Conservation (phyloP, 2,797 vertebrate species). For the Clarias pachynema region DNA sequence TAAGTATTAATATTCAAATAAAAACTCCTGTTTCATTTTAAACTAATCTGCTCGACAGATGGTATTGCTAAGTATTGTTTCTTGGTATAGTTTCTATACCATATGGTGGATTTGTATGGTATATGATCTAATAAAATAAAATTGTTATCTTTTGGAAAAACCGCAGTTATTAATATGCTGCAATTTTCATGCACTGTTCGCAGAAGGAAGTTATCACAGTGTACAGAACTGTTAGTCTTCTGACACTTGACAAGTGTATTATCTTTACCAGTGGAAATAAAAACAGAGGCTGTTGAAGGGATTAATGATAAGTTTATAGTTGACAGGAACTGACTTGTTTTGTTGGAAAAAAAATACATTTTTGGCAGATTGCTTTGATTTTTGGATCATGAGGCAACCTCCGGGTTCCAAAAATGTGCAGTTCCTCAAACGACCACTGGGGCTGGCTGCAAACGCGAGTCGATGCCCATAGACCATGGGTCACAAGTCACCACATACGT, state of each 20-base stretch:
- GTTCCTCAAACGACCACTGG: no score
- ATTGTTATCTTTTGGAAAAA: background rate
- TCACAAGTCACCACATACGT: no score
- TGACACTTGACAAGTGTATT: background rate
- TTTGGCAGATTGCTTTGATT: background rate
- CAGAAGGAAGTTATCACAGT: no score
- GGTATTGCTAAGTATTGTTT: background rate
- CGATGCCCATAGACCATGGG: no score
- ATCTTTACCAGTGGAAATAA: background rate
- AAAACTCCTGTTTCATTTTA: background rate
- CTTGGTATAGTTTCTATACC: background rate
- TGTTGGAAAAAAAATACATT: background rate
- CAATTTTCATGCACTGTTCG: no score
- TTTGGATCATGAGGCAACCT: no score
- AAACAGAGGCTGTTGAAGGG: background rate
- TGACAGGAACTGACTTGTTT: background rate
- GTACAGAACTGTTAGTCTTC: no score
- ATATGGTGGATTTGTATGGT: background rate
- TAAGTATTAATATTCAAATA: background rate
- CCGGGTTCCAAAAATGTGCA: no score
- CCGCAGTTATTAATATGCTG: no score
- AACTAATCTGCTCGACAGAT: background rate
- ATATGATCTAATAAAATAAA: background rate
- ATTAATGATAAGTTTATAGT: background rate
- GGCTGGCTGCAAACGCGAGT: no score